Evolutionary conservation across 2,113 vertebrate genomes (phyloP), one percentile per base, ranked within the genome.

Genomic region (Thalassoma bifasciatum): DNA sequence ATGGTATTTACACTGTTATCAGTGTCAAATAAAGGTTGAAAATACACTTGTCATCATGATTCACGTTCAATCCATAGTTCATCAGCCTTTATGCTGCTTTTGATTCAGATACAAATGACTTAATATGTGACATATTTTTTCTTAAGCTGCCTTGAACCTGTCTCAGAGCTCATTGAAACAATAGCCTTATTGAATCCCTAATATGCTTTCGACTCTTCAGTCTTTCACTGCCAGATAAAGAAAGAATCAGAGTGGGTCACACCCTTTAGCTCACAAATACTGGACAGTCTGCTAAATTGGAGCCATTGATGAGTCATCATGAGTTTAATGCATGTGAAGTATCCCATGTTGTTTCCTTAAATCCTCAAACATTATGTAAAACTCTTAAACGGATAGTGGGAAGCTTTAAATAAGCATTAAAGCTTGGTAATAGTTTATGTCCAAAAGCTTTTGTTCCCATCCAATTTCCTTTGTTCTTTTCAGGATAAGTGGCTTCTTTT

Each of bases 111-210:
- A 30, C 30, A 36, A 23, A 6, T 30, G 3, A 5, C 6, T 1
- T 13, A 12, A 26, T 40, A 21, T 34, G 4, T 30, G 7, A 12
- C 40, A 14, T 40, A 24, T 47, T 22, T 24, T 37, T 1, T 34
- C 5, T 21, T 22, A 16, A 7, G 11, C 26, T 61, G 21, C 21
- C 38, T 14, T 1, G 21, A 52, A 17, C 1, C 1, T 10, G 36
- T 54, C 40, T 66, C 61, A 63, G 50, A 67, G 57, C 60, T 64
- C 22, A 63, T 4, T 21, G 12, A 61, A 63, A 75, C n/a, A 37
- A 17, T 5, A 13, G 46, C 37, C 22, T n/a, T 26, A 60, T 47
- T n/a, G n/a, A 22, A 1, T 8, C 5, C 9, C 36, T 1, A 6
- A 23, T 47, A 60, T 59, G 69, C 44, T 44, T 21, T 8, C 13